These are phyloP conservation scores for Varanus salvator DNA, from an alignment of 2,113 vertebrate species.

Conservation along the genomic window DNA sequence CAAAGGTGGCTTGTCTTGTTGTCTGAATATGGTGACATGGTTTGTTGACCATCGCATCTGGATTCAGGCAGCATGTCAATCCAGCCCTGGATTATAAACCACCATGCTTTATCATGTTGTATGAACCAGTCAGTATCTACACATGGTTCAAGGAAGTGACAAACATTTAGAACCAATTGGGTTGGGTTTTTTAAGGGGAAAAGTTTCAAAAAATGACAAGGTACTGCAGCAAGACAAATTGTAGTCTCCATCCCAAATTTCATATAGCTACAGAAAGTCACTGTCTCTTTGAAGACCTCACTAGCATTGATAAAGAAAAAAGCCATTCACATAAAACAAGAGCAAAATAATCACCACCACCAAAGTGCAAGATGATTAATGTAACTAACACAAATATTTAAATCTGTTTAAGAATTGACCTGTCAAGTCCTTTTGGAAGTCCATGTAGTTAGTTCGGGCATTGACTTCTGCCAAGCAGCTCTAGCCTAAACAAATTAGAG, in stretches of 20 bases:
- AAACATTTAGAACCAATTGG: too few relatives aligned
- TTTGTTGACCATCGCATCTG: too few relatives aligned
- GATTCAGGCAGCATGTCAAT: too few relatives aligned
- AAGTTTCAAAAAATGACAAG: too few relatives aligned
- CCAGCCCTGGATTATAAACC: too few relatives aligned
- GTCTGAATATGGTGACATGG: too few relatives aligned
- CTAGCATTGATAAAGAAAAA: conserved; percentile 69
- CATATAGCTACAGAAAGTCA: conserved; percentile 48
- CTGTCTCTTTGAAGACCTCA: conserved; percentile 71
- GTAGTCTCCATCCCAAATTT: too few relatives aligned
- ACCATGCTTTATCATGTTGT: too few relatives aligned
- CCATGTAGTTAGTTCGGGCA: conserved; percentile 51
- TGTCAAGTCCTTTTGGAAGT: conserved; percentile 71
- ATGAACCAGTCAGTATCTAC: neutral
- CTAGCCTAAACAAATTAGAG: conserved; percentile 59
- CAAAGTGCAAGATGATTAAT: conserved; percentile 59
- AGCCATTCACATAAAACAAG: conserved; percentile 68
- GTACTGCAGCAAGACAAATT: too few relatives aligned
- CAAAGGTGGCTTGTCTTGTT: too few relatives aligned
- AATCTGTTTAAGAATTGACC: conserved; percentile 70
- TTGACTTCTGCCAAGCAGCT: conserved; percentile 64
- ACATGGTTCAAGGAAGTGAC: neutral
- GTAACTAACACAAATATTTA: conserved; percentile 68
- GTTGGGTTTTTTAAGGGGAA: too few relatives aligned
- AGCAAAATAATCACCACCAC: conserved; percentile 17